These are phyloP conservation scores for Seriola quinqueradiata DNA, from an alignment of 2,113 vertebrate genomes.

Conservation along the genomic window DNA sequence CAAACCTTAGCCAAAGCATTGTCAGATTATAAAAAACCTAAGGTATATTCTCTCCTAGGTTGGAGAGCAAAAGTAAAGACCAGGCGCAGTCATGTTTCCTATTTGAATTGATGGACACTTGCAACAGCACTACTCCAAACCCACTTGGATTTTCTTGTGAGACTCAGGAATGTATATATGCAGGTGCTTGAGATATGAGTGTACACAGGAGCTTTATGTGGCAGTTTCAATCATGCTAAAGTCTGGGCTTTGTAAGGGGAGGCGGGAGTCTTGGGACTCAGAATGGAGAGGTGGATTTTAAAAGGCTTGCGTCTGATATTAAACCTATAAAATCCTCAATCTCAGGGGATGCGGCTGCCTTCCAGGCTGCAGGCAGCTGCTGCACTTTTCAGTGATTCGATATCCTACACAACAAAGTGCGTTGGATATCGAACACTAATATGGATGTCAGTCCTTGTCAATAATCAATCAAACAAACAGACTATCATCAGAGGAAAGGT, in stretches of 20 bases:
- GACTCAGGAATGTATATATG: conserved; percentile 7
- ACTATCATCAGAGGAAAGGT: conserved; percentile 47
- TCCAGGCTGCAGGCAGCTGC: conserved; percentile 10
- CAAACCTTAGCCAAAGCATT: background rate
- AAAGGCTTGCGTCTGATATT: conserved; percentile 47
- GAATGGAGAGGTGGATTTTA: conserved; percentile 9
- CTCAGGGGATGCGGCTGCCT: conserved; percentile 21
- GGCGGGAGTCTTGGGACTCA: background rate
- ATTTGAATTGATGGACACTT: conserved; percentile 13
- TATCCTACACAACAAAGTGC: background rate
- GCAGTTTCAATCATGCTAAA: conserved; percentile 44
- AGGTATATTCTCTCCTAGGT: background rate
- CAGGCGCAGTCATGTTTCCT: background rate
- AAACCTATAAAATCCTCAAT: conserved; percentile 62
- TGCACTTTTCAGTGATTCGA: conserved; percentile 45
- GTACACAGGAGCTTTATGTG: conserved; percentile 49
- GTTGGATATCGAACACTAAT: conserved; percentile 46
- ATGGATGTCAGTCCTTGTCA: conserved; percentile 21
- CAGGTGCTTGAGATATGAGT: conserved; percentile 32
- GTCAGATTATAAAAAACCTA: background rate
- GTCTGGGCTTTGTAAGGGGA: background rate
- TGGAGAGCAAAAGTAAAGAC: background rate
- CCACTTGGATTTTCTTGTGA: conserved; percentile 13
- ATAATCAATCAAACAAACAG: conserved; percentile 55
- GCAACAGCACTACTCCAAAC: background rate